These are phyloP conservation scores for Heliconius himera DNA, from an alignment of 1,140 invertebrate species.

Conservation along the genomic window DNA sequence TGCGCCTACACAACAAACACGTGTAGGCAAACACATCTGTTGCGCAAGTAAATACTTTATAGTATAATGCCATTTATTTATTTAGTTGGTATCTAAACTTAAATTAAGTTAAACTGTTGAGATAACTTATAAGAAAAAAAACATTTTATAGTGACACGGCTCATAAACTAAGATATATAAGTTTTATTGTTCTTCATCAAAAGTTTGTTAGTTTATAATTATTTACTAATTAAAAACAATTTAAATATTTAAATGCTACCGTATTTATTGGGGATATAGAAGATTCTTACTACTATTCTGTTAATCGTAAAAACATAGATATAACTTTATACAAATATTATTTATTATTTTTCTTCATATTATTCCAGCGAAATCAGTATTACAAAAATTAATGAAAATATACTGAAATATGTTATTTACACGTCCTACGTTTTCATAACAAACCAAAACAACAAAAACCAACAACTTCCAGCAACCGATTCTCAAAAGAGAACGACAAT, in stretches of 20 bases:
- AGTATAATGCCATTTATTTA: not conserved
- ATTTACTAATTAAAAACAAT: not conserved
- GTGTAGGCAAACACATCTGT: not conserved
- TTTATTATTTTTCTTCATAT: not conserved
- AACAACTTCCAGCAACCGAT: not conserved
- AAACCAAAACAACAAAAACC: not conserved
- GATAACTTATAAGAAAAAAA: not conserved
- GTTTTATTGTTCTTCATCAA: not conserved
- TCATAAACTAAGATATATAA: not conserved
- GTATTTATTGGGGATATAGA: not conserved
- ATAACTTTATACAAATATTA: not conserved
- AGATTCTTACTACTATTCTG: not conserved
- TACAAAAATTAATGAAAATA: not conserved
- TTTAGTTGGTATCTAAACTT: not conserved
- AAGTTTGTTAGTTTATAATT: not conserved
- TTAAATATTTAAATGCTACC: not conserved
- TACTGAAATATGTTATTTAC: not conserved
- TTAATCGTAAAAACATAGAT: too few species aligned
- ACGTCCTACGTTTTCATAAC: not conserved
- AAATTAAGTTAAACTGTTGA: not conserved
- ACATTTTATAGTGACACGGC: not conserved
- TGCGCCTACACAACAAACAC: conserved; percentile 9
- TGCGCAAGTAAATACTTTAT: not conserved
- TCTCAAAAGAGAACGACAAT: not conserved
- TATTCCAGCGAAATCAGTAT: not conserved